These are phyloP conservation scores for Melipona bicolor DNA, from an alignment of 2,888 invertebrate species.

Conservation along the genomic window DNA sequence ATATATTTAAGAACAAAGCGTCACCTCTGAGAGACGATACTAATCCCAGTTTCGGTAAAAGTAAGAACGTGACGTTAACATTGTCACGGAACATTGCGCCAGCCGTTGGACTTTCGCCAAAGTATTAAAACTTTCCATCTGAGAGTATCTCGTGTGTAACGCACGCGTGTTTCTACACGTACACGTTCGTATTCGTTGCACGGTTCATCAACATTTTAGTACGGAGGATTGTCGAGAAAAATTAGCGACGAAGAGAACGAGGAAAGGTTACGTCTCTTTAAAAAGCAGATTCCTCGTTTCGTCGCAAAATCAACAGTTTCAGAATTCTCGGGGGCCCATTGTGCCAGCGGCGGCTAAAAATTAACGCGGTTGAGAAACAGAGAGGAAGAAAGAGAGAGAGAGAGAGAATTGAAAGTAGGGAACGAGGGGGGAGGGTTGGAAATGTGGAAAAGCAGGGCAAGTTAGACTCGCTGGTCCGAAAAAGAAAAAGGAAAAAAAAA, in stretches of 20 bases:
- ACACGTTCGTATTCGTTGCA: neutral
- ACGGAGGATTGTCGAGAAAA: neutral
- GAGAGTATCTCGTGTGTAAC: neutral
- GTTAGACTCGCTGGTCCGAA: neutral
- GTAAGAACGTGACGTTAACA: neutral
- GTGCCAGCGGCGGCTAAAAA: neutral
- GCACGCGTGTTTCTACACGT: neutral
- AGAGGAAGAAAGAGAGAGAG: neutral
- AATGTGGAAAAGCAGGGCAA: neutral
- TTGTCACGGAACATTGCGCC: neutral
- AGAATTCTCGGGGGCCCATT: neutral
- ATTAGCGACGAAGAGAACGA: neutral
- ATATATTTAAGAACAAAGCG: neutral
- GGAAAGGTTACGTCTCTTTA: neutral
- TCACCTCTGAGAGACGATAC: neutral
- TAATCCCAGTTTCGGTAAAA: neutral
- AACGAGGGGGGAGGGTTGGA: neutral
- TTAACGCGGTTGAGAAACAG: neutral
- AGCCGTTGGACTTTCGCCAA: neutral
- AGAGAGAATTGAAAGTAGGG: rapidly evolving
- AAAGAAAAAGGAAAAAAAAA: neutral
- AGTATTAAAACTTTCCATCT: neutral
- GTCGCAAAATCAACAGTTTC: neutral
- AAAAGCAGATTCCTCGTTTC: neutral
- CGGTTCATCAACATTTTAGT: too few species aligned